These are phyloP conservation scores for Amblyopsis rosae DNA, from an alignment of 2,113 vertebrate genomes.

Conservation along the genomic window DNA sequence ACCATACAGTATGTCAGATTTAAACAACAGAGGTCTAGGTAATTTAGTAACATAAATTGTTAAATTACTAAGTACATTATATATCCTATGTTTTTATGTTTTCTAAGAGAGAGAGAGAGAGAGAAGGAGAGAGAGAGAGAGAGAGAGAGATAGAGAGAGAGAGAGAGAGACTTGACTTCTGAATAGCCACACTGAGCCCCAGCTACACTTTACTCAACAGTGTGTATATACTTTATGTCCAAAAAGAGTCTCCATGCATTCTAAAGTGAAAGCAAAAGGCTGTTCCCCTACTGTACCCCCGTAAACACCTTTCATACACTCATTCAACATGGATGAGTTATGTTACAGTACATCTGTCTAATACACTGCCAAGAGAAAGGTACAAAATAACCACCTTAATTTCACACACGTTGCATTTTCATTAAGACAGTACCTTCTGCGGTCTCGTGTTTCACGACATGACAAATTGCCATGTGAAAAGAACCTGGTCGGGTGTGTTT, in stretches of 20 bases:
- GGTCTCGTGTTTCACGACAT: conserved; percentile 21
- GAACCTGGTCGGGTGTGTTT: conserved; percentile 3
- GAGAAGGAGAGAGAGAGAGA: no score
- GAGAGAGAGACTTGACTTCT: no score
- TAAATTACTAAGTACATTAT: no score
- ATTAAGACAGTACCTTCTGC: background rate
- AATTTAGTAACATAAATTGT: no score
- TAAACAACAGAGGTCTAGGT: no score
- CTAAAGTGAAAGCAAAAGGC: background rate
- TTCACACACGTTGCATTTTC: conserved; percentile 3
- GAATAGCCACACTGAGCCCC: no score
- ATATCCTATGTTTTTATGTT: no score
- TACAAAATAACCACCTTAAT: background rate
- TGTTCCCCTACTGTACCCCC: background rate
- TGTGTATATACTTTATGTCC: background rate
- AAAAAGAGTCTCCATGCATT: background rate
- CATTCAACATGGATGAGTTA: background rate
- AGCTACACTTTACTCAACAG: background rate
- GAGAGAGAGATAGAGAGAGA: no score
- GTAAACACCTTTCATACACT: background rate
- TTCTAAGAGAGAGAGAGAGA: no score
- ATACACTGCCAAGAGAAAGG: background rate
- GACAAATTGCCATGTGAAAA: conserved; percentile 17
- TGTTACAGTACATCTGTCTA: background rate
- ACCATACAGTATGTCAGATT: no score